Base-by-base conservation (phyloP, 2,113 vertebrate species). In the Dipodomys stephensi region DNA sequence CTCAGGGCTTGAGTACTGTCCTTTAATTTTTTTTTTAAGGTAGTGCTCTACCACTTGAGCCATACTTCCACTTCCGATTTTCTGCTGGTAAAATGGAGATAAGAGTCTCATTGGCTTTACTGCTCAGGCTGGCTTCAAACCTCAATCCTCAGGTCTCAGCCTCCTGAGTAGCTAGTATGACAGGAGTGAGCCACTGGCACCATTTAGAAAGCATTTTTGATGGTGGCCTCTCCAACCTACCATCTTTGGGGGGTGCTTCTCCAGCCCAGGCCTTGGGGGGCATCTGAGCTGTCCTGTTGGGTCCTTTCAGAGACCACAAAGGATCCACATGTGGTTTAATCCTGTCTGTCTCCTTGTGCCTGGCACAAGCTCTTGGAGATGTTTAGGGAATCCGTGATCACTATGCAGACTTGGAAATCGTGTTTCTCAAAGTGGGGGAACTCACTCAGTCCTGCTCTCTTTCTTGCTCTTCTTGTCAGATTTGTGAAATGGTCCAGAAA, bases 401-500 rank as follows among this genome's bases (percentile, higher is more conserved):
- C 8, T 32, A 49, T 32, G 82, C 15, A 32, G 57, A 60, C 10
- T 2, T 7, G 81, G 73, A 35, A 60, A 68, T n/a, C 19, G 32
- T 0, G 7, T 19, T 44, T 65, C 87, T 35, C 10, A 10, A 64
- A 89, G 23, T 73, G 15, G 53, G 20, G 44, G 11, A 6, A n/a
- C 22, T 77, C 60, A 72, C 32, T 67, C 23, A 13, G 60, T 4
- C 67, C 0, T 2, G 53, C 53, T 62, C 60, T 19, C 62, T 76
- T 28, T 27, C 79, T 62, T 74, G 67, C 83, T 6, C 0, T 90
- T 71, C 18, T 0, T 44, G 6, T 32, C 95, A 98, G 98, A 91
- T 98, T 83, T 98, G 98, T 0, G 91, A 93, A 12, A 89, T 3
- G 0, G 69, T 98, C n/a, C 23, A 15, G 39, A 18, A 20, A 0